Base-by-base conservation (phyloP, 2,888 invertebrate species). In the Trimorus sp. region DNA sequence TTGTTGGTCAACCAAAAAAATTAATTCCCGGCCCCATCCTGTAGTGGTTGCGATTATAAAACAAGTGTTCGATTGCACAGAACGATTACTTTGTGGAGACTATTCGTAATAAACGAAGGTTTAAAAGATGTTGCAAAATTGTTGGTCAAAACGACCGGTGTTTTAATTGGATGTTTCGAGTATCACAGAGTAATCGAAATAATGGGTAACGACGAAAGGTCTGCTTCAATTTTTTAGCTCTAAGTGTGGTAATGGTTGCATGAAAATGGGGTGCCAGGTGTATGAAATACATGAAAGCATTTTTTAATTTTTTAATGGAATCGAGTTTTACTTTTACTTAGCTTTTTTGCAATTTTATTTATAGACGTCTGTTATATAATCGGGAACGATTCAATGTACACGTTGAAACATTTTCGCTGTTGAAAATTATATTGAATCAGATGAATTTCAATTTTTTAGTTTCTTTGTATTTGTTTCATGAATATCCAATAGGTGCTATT, bases 1-100 rank as follows among this genome's bases (percentile, higher is more conserved):
- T 51, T 73, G 45, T 85, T 83, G 78, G 59, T 56, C 86, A 88
- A 88, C 85, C 83, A 59, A 65, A 82, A 75, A 62, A 54, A 63
- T 56, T 16, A 54, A 63, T 56, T 16, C 66, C 63, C 60, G 15
- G 56, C 54, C 71, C 56, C 60, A 45, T 77, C 77, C 70, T 15
- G 65, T 69, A 63, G 75, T 79, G 78, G 78, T 83, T 83, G 83
- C 83, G 80, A 81, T 80, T 78, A 53, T 80, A 75, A 82, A 82
- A 74, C 53, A 78, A 71, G 38, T 56, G 63, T 36, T 68, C 36
- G 11, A 48, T 78, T 63, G 14, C 51, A 53, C 36, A 7, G 26
- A 48, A 65, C 36, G 56, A 74, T 65, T 58, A 70, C 70, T 74
- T 69, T 82, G 74, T 70, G 74, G 70, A 42, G 15, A 26, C 26